A percentile compares a stretch with the other conserved stretches of the same genome.
These are phyloP conservation scores for Rhinolophus ferrumequinum DNA, from an alignment of 2,113 vertebrate genomes.

Conservation along the genomic window DNA sequence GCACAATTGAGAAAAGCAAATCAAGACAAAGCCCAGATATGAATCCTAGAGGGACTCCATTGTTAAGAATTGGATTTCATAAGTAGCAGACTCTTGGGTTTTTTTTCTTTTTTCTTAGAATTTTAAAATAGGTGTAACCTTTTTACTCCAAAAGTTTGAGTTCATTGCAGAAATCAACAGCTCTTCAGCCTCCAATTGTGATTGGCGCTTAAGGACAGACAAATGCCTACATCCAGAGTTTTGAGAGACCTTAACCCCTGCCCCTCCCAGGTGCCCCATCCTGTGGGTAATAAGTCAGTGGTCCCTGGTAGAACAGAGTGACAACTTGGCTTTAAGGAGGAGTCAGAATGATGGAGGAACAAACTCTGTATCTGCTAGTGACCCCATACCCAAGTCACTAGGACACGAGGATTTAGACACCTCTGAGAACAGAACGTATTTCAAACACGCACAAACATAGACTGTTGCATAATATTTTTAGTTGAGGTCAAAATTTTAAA, in stretches of 20 bases:
- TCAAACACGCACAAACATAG: slow-evolving; percentile 27
- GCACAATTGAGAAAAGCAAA: slow-evolving; percentile 6
- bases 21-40: slow-evolving; percentile 39
- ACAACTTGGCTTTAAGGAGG: neutral
- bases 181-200: neutral
- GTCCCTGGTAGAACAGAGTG: neutral
- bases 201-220: neutral
- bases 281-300: neutral
- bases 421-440: slow-evolving; percentile 44
- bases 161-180: slow-evolving; percentile 38
- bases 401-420: neutral
- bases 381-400: slow-evolving; percentile 12
- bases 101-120: neutral
- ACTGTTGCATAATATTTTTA: slow-evolving; percentile 64
- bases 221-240: neutral
- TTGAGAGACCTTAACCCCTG: neutral
- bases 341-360: neutral
- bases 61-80: neutral
- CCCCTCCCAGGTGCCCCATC: neutral
- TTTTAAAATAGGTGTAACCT: slow-evolving; percentile 5
- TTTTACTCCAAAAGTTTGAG: slow-evolving; percentile 26
- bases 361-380: neutral
- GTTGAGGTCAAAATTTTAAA: slow-evolving; percentile 69
- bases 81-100: neutral
- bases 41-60: neutral